Percentiles rank a stretch among this genome's conserved stretches.
These are phyloP conservation scores for Apteryx owenii DNA, from an alignment of 2,113 vertebrate species.

Conservation along the genomic window DNA sequence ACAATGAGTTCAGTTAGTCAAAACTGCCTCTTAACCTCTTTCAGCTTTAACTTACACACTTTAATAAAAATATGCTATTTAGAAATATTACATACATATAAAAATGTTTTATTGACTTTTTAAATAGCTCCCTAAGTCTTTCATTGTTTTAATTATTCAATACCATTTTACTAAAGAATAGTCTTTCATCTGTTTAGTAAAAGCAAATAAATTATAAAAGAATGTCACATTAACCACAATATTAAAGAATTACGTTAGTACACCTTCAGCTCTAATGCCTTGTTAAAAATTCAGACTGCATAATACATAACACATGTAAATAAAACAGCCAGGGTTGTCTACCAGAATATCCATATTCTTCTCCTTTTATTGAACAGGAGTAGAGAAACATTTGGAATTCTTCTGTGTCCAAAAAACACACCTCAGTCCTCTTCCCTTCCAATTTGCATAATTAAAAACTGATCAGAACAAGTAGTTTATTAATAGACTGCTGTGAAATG, in stretches of 20 bases:
- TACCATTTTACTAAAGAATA: background rate
- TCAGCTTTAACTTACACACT: background rate
- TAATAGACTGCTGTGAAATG: background rate
- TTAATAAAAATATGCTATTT: background rate
- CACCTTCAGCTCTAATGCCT: background rate
- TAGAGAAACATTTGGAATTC: background rate
- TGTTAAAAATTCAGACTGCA: background rate
- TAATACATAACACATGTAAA: background rate
- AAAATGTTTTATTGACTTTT: background rate
- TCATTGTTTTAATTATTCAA: background rate
- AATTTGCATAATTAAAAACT: background rate
- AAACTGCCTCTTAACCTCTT: background rate
- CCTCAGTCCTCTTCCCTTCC: background rate
- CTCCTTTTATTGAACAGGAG: background rate
- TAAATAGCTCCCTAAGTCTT: background rate
- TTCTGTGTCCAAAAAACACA: background rate
- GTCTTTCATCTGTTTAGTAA: background rate
- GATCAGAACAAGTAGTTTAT: background rate
- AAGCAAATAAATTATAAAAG: background rate
- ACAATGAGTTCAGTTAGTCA: background rate
- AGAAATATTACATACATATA: background rate
- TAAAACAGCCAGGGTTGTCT: background rate
- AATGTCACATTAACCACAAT: background rate
- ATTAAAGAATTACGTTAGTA: background rate
- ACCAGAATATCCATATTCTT: background rate